A percentile compares a stretch with the other conserved stretches of the same genome.
Conservation (phyloP, 2,113 vertebrate genomes). For the Alaudala cheleensis region DNA sequence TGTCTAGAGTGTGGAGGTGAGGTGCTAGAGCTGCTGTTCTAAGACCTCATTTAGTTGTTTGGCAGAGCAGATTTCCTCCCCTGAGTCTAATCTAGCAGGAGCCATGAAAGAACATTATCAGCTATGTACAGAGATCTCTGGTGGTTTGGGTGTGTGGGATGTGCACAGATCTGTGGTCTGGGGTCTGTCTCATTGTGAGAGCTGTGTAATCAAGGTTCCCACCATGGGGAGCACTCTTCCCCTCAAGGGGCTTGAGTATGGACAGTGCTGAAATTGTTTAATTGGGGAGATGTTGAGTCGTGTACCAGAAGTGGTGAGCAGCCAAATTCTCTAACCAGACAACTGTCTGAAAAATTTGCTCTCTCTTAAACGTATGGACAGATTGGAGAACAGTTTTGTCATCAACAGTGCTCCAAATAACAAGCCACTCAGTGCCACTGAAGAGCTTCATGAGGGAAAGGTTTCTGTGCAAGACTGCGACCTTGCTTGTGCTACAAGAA, state of each 20-base stretch:
- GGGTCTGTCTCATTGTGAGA: constrained; percentile 56
- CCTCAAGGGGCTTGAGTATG: not conserved
- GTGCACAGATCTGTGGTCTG: not conserved
- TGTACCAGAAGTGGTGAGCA: not conserved
- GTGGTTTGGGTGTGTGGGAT: not conserved
- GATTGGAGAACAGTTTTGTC: not conserved
- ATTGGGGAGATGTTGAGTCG: not conserved
- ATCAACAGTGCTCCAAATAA: not conserved
- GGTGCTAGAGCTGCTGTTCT: constrained; percentile 42
- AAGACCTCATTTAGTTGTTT: constrained; percentile 76
- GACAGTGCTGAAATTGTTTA: not conserved
- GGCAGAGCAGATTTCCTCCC: constrained; percentile 72
- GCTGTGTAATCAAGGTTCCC: constrained; percentile 45
- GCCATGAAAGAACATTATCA: constrained; percentile 72
- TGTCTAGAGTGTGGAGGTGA: constrained; percentile 20
- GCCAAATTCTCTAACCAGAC: not conserved
- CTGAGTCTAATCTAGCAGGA: constrained; percentile 70
- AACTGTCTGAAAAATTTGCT: not conserved
- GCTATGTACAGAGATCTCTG: constrained; percentile 57
- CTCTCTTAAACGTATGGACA: not conserved
- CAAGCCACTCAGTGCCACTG: not conserved
- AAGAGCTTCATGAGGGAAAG: not conserved
- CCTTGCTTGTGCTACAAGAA: not conserved
- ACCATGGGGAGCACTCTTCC: not conserved
- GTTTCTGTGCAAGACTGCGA: not conserved